Evolutionary conservation across 1,140 invertebrate genomes (phyloP).

Genomic region (Maconellicoccus hirsutus): DNA sequence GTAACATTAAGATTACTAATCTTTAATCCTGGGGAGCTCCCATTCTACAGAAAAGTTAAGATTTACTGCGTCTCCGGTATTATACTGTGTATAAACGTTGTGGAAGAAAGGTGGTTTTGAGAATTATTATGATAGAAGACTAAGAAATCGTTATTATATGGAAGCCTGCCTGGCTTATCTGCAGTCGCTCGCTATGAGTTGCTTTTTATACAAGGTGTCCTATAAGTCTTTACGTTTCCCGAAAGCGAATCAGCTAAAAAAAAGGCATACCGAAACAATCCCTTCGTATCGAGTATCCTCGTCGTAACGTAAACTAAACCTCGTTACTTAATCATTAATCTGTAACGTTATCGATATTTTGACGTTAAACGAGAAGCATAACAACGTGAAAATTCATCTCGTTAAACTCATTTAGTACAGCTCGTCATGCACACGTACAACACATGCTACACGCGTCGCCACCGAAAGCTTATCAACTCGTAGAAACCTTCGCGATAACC

Average conservation of each 20-base stretch:
- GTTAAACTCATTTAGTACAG: too few species aligned
- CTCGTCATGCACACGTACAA: too few species aligned
- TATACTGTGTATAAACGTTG: slow-evolving; percentile 18
- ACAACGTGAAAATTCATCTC: too few species aligned
- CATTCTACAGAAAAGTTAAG: slow-evolving; percentile 19
- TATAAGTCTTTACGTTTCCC: not conserved
- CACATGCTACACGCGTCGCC: too few species aligned
- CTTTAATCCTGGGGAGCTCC: slow-evolving; percentile 20
- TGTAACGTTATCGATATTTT: too few species aligned
- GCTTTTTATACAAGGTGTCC: slow-evolving; percentile 10
- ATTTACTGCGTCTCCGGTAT: slow-evolving; percentile 21
- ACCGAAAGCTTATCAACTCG: too few species aligned
- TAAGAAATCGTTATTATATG: slow-evolving; percentile 21
- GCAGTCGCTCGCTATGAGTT: slow-evolving; percentile 18
- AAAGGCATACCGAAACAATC: not conserved
- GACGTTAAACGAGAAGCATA: too few species aligned
- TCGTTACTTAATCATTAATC: too few species aligned
- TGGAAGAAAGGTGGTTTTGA: slow-evolving; percentile 14
- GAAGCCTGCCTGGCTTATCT: slow-evolving; percentile 16
- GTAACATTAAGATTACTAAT: slow-evolving; percentile 22
- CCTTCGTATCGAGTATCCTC: too few species aligned
- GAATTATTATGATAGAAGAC: slow-evolving; percentile 21
- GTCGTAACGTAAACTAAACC: too few species aligned
- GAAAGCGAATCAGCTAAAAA: not conserved
- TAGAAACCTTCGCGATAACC: too few species aligned